A percentile compares a stretch with the other conserved stretches of the same genome.
These are phyloP conservation scores for Hassar affinis DNA, from an alignment of 2,113 vertebrate genomes.

Conservation along the genomic window DNA sequence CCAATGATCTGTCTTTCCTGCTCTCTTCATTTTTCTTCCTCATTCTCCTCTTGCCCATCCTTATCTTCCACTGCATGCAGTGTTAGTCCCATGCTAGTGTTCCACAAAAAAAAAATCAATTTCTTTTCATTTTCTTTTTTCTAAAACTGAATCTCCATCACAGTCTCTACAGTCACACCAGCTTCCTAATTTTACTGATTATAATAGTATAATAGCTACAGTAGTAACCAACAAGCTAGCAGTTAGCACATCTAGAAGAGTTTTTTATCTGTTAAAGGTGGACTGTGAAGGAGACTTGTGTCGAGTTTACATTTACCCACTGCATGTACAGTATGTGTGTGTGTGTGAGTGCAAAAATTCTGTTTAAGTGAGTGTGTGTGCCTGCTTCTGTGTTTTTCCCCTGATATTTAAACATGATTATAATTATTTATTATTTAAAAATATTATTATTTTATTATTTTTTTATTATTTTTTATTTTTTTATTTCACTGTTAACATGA, in stretches of 20 bases:
- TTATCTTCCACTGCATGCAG: conserved; percentile 60
- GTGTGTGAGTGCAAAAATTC: neutral
- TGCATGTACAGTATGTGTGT: neutral
- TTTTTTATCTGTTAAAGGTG: neutral
- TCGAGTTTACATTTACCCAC: conserved; percentile 62
- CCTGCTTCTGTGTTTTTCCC: neutral
- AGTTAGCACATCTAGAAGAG: neutral
- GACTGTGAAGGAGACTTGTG: neutral
- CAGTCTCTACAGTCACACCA: neutral
- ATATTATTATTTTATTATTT: neutral
- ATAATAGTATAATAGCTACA: neutral
- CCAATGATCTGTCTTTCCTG: conserved; percentile 53
- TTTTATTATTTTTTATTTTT: too few relatives aligned
- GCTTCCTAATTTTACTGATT: neutral
- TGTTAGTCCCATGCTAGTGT: neutral
- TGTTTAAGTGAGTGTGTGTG: neutral
- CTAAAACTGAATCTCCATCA: neutral
- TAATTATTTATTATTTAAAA: neutral
- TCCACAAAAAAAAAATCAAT: neutral
- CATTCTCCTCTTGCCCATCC: neutral
- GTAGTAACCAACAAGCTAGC: neutral
- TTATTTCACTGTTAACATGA: neutral
- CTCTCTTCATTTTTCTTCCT: conserved; percentile 26
- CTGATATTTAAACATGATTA: neutral
- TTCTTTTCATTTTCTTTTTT: neutral